Conservation (phyloP, 1,140 invertebrate genomes). For the Leptestheria dahalacensis region DNA sequence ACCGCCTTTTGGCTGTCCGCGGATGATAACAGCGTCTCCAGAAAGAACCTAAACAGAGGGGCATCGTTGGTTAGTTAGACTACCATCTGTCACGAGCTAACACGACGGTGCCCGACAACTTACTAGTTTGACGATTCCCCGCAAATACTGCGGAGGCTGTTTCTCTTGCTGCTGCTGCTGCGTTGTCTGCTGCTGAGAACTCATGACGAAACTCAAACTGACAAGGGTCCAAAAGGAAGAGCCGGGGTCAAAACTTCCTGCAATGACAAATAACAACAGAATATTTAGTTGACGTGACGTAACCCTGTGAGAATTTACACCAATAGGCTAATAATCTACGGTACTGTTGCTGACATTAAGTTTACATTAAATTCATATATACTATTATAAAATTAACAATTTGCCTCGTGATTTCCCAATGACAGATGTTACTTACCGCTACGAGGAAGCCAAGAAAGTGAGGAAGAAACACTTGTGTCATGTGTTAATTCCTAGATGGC, state of each 20-base stretch:
- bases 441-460: not conserved
- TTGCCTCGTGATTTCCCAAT: not conserved
- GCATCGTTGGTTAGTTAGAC: too few relatives aligned
- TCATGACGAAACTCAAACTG: slow-evolving; percentile 7
- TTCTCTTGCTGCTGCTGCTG: slow-evolving; percentile 9
- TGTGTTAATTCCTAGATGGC: not conserved
- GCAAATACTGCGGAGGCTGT: slow-evolving; percentile 12
- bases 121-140: slow-evolving; percentile 41
- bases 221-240: not conserved
- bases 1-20: slow-evolving; percentile 51
- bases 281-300: too few relatives aligned
- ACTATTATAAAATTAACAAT: too few relatives aligned
- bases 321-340: too few relatives aligned
- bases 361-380: too few relatives aligned
- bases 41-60: slow-evolving; percentile 67
- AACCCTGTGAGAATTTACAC: too few relatives aligned
- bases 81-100: too few relatives aligned
- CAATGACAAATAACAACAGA: not conserved
- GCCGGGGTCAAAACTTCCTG: not conserved
- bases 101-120: too few relatives aligned
- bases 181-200: slow-evolving; percentile 10
- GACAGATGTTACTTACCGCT: not conserved
- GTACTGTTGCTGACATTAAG: too few relatives aligned
- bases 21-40: slow-evolving; percentile 75
- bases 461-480: not conserved